Evolutionary conservation across 1,140 invertebrate genomes (phyloP).

Genomic region (Ptiloglossa arizonensis): DNA sequence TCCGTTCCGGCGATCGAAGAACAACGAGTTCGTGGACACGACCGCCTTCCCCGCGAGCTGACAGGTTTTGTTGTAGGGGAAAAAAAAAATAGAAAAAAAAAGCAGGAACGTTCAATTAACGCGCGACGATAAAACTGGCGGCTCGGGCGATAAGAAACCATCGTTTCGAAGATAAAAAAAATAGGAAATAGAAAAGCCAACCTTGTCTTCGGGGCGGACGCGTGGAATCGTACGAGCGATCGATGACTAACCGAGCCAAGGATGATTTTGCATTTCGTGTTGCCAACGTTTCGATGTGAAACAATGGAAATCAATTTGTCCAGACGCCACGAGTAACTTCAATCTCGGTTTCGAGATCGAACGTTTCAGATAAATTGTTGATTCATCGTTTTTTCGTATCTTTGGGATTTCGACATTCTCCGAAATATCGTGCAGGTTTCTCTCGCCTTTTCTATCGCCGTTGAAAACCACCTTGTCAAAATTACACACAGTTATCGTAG

Average conservation of each 20-base stretch:
- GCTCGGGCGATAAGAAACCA: slow-evolving; percentile 21
- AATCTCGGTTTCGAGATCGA: too few species aligned
- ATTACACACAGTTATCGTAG: too few species aligned
- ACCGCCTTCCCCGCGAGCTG: not conserved
- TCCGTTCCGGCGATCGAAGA: too few species aligned
- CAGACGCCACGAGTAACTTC: too few species aligned
- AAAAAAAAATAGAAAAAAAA: not conserved
- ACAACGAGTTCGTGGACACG: not conserved
- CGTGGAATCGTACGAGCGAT: not conserved
- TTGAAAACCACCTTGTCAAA: too few species aligned
- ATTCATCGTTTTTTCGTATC: too few species aligned
- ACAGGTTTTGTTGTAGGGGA: not conserved
- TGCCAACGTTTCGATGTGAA: too few species aligned
- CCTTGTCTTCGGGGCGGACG: not conserved
- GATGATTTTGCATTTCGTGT: not conserved
- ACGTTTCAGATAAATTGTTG: too few species aligned
- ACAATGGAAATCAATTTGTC: too few species aligned
- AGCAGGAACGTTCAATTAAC: not conserved
- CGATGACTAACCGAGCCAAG: not conserved
- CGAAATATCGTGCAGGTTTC: too few species aligned
- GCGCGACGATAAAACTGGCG: slow-evolving; percentile 39
- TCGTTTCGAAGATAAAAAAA: slow-evolving; percentile 51
- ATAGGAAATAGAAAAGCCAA: slow-evolving; percentile 5
- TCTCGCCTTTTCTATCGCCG: too few species aligned
- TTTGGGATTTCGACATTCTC: too few species aligned